Evolutionary conservation across 30 jellyfish, hydroid and myxozoan species (phyloP).

Genomic region (Cassiopea andromeda): DNA sequence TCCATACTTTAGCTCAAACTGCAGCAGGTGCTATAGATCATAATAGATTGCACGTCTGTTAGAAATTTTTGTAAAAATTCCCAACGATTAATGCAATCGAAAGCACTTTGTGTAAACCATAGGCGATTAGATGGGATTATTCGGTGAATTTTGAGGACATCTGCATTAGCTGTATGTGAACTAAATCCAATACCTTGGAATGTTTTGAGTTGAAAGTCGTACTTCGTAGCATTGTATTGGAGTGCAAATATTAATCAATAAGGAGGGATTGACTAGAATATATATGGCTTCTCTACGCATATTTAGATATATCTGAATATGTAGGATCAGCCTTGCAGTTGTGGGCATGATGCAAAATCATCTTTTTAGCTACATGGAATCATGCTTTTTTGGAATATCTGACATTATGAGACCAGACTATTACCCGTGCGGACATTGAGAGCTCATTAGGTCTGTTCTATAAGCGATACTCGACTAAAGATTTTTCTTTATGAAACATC

Average conservation of each 20-base stretch:
- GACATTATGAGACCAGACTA: too few species aligned
- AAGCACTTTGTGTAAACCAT: conserved; percentile 14
- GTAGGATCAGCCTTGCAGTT: neutral
- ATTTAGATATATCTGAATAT: too few species aligned
- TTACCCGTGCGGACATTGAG: too few species aligned
- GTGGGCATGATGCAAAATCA: neutral
- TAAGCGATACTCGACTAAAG: neutral
- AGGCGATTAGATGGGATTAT: conserved; percentile 1
- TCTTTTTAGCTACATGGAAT: neutral
- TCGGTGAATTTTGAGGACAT: conserved; percentile 15
- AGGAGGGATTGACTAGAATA: neutral
- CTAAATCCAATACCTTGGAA: neutral
- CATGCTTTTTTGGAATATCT: neutral
- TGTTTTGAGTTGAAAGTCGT: neutral
- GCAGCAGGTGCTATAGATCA: conserved; percentile 48
- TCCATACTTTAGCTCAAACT: conserved; percentile 23
- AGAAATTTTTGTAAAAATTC: neutral
- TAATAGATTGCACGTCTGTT: neutral
- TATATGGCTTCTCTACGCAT: neutral
- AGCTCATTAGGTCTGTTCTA: neutral
- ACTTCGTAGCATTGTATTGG: neutral
- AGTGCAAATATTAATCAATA: neutral
- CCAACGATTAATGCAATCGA: conserved; percentile 13
- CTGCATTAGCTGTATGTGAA: neutral
- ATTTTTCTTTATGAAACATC: neutral